Evolutionary conservation across 30 jellyfish, hydroid and myxozoan species (phyloP), one percentile per base, ranked within the genome.

Genomic region (Aurelia sp.): DNA sequence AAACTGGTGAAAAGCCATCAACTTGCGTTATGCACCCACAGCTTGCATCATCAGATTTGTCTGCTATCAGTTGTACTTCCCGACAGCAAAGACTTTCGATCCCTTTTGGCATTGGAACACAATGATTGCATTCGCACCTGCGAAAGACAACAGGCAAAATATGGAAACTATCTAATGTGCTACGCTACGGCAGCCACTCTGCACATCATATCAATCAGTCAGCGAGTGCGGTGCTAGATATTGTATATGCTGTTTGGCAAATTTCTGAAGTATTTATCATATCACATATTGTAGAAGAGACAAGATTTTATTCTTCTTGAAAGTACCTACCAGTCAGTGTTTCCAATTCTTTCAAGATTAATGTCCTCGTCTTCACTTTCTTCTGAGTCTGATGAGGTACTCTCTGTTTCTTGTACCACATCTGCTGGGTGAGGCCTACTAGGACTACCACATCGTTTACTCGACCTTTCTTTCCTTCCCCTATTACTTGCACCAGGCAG

Each of bases 11-110:
- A 50, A 77, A 77, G 51, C 88, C 88, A 60, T 47, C 62, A 7
- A 58, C 58, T 65, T 77, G 67, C 33, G 88, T 77, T 31, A 77
- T 59, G 88, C 88, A 77, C 63, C 18, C 68, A 37, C 66, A 71
- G 51, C 48, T 47, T 0, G 69, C 69, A 71, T 71, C 82, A 47
- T 33, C 30, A 47, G 82, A 30, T 65, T 71, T 71, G 53, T 65
- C 27, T 37, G 37, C 23, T 65, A 71, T 40, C 23, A 17, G 51
- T 65, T 21, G 82, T 15, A 71, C 55, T 71, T 71, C 82, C 55
- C 44, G 13, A 40, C 82, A 44, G 70, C 82, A 71, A 21, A 71
- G 67, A 35, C 82, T 71, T 71, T 71, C 74, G 0, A 15, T 47
- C 70, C 82, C 66, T 33, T 13, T 71, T 65, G 41, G 82, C 82